These are phyloP conservation scores for Drosophila cognata DNA, from an alignment of 2,888 invertebrate genomes.

Conservation along the genomic window DNA sequence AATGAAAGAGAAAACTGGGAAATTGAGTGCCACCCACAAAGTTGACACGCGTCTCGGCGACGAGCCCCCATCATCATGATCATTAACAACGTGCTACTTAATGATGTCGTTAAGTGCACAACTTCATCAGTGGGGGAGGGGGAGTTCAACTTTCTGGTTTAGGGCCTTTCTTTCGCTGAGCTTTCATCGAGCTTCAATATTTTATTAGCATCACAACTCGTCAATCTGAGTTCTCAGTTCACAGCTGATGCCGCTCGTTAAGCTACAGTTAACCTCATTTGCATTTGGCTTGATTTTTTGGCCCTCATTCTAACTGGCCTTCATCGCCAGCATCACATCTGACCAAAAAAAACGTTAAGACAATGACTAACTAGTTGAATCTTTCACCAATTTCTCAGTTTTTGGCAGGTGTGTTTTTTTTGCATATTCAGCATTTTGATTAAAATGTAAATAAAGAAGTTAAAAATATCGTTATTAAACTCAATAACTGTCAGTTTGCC, in stretches of 20 bases:
- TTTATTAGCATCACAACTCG: conserved; percentile 26
- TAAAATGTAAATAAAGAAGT: conserved; percentile 64
- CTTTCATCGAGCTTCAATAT: conserved; percentile 46
- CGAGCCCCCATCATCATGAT: conserved; percentile 39
- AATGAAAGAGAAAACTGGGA: conserved; percentile 5
- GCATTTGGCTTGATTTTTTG: conserved; percentile 64
- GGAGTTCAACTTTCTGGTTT: conserved; percentile 31
- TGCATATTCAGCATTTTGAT: conserved; percentile 46
- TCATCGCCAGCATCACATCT: conserved; percentile 46
- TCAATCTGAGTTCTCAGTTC: conserved; percentile 36
- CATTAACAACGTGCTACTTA: conserved; percentile 47
- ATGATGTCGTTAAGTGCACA: conserved; percentile 33
- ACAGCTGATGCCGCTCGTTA: conserved; percentile 46
- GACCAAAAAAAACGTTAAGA: conserved; percentile 26
- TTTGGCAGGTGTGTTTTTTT: conserved; percentile 39
- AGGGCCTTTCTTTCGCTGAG: conserved; percentile 43
- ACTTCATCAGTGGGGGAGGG: conserved; percentile 41
- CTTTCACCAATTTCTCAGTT: conserved; percentile 25
- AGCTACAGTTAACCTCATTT: conserved; percentile 74
- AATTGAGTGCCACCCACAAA: conserved; percentile 39
- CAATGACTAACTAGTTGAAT: conserved; percentile 16
- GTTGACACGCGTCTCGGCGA: conserved; percentile 21
- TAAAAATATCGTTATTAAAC: conserved; percentile 61
- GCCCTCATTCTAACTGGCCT: conserved; percentile 25
- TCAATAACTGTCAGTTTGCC: conserved; percentile 68